These are phyloP conservation scores for Drosophila orosa DNA, from an alignment of 1,140 invertebrate species.

Conservation along the genomic window DNA sequence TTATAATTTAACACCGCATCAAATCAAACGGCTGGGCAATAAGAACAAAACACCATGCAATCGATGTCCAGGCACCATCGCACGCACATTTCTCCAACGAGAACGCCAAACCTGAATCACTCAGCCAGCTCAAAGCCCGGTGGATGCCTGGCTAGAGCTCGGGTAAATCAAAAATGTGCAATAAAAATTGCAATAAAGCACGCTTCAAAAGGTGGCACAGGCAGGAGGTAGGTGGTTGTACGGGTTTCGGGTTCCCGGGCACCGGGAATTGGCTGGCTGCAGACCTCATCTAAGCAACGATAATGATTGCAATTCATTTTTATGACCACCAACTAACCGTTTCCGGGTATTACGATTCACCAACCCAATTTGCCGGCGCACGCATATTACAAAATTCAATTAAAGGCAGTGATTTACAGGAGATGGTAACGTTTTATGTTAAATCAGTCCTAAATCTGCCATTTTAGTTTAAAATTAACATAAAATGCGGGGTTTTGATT, in stretches of 20 bases:
- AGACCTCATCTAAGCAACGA: constrained; percentile 76
- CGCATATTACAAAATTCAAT: constrained; percentile 55
- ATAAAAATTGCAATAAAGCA: constrained; percentile 72
- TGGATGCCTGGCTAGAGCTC: not conserved
- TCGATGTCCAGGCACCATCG: constrained; percentile 46
- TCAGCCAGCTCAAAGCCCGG: constrained; percentile 38
- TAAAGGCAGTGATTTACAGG: constrained; percentile 31
- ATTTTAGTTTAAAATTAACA: constrained; percentile 12
- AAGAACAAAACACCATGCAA: constrained; percentile 38
- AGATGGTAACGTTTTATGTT: constrained; percentile 18
- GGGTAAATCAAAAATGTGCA: constrained; percentile 76
- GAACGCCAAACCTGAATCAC: constrained; percentile 1
- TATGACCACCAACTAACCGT: constrained; percentile 66
- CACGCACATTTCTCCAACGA: constrained; percentile 30
- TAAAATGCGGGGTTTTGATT: not conserved
- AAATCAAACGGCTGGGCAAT: constrained; percentile 40
- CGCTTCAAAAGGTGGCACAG: constrained; percentile 52
- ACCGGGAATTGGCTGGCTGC: constrained; percentile 24
- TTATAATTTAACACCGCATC: constrained; percentile 70
- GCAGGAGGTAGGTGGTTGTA: not conserved
- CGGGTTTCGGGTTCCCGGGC: not conserved
- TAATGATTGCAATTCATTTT: constrained; percentile 81
- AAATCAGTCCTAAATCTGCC: constrained; percentile 14
- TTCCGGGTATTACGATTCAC: constrained; percentile 63
- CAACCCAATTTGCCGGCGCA: constrained; percentile 64